Percentiles rank a stretch among this genome's conserved stretches.
Conservation (phyloP, 2,113 vertebrate species). For the Nycticorax nycticorax region DNA sequence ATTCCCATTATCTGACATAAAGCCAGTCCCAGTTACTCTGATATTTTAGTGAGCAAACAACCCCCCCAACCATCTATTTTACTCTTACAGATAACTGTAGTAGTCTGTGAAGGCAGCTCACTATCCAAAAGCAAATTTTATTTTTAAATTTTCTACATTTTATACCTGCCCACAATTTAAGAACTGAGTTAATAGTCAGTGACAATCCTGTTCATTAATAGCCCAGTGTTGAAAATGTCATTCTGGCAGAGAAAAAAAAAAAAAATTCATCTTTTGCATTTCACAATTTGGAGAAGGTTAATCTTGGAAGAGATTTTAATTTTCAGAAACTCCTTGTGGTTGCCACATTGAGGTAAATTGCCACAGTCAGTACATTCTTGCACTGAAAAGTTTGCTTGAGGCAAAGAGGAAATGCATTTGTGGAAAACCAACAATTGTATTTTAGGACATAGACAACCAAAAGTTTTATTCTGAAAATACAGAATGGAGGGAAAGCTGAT, state of each 20-base stretch:
- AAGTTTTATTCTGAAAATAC: neutral
- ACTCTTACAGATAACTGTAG: neutral
- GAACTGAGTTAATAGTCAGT: neutral
- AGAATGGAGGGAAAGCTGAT: neutral
- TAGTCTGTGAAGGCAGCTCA: neutral
- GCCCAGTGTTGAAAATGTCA: neutral
- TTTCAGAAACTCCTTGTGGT: neutral
- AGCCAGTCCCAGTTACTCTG: neutral
- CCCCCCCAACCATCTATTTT: neutral
- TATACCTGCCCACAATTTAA: neutral
- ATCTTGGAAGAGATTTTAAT: neutral
- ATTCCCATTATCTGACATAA: neutral
- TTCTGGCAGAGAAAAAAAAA: neutral
- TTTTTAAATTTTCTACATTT: neutral
- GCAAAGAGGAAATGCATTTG: neutral
- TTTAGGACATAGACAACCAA: neutral
- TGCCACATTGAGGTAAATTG: neutral
- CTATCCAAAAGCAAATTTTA: constrained; percentile 27
- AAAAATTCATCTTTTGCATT: neutral
- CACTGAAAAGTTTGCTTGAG: neutral
- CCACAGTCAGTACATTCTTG: neutral
- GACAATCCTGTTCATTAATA: neutral
- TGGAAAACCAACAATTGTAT: neutral
- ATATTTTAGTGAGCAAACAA: neutral
- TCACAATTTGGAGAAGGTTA: neutral